These are phyloP conservation scores for Sebastes ruberrimus DNA, from an alignment of 2,797 vertebrate species.

Conservation along the genomic window DNA sequence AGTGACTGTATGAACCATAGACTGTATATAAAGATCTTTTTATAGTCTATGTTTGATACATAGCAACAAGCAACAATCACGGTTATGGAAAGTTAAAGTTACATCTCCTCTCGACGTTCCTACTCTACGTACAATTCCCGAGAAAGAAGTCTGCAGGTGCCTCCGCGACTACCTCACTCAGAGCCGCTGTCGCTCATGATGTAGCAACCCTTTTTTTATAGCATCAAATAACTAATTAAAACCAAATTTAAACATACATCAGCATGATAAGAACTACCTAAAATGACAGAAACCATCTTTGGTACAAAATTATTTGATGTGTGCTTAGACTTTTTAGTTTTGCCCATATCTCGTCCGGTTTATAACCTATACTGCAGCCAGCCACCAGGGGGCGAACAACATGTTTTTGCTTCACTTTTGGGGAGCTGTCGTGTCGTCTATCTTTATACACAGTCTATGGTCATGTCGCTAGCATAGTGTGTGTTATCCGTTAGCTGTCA, in stretches of 20 bases:
- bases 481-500: too few species aligned
- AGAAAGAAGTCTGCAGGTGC: too few species aligned
- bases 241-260: too few species aligned
- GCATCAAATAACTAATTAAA: neutral
- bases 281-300: neutral
- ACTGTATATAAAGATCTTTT: too few species aligned
- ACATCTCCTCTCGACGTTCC: too few species aligned
- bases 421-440: too few species aligned
- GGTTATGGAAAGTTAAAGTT: neutral
- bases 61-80: neutral
- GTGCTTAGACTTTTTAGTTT: too few species aligned
- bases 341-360: rapidly evolving
- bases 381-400: neutral
- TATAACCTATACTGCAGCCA: neutral
- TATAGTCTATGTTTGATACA: neutral
- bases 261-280: too few species aligned
- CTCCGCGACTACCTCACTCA: neutral
- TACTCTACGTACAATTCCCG: too few species aligned
- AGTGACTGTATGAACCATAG: too few species aligned
- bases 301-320: neutral
- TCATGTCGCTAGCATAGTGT: too few species aligned
- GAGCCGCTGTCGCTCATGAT: neutral
- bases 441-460: too few species aligned
- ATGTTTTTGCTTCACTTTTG: neutral
- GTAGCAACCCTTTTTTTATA: rapidly evolving